These are phyloP conservation scores for Seira ritae DNA, from an alignment of 2,888 invertebrate species.

Conservation along the genomic window DNA sequence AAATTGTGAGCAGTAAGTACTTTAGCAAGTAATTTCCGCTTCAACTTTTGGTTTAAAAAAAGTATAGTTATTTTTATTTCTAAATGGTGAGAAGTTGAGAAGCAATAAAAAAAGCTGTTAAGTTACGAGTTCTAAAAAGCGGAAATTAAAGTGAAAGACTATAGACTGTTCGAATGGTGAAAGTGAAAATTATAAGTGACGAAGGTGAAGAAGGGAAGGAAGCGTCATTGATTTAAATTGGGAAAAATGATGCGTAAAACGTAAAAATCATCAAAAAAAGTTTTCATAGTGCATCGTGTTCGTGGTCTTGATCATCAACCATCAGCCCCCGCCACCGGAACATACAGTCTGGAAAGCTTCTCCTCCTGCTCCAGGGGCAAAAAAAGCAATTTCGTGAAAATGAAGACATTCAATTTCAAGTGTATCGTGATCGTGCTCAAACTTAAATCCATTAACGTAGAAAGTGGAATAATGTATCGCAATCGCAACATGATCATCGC, in stretches of 20 bases:
- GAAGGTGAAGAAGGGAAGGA: constrained; percentile 2
- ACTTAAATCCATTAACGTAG: no score
- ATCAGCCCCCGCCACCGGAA: constrained; percentile 21
- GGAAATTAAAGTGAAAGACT: neutral
- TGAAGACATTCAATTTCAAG: constrained; percentile 37
- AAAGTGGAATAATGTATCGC: no score
- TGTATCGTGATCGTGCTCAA: neutral
- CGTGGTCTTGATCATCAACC: constrained; percentile 15
- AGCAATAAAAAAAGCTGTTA: neutral
- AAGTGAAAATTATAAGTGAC: neutral
- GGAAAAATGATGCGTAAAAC: neutral
- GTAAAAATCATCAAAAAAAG: neutral
- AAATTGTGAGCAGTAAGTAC: constrained; percentile 34
- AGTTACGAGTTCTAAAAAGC: no score
- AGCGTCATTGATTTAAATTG: neutral
- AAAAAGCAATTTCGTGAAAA: constrained; percentile 32
- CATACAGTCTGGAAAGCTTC: constrained; percentile 21
- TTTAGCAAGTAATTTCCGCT: constrained; percentile 54
- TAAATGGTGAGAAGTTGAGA: neutral
- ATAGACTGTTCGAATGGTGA: constrained; percentile 2
- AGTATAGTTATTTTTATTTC: no score
- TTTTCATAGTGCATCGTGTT: no score
- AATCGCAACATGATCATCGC: no score
- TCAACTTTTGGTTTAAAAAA: constrained; percentile 1
- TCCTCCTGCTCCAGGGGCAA: constrained; percentile 32